Base-by-base conservation (phyloP, 2,888 invertebrate species). In the Tuberolachnus salignus region DNA sequence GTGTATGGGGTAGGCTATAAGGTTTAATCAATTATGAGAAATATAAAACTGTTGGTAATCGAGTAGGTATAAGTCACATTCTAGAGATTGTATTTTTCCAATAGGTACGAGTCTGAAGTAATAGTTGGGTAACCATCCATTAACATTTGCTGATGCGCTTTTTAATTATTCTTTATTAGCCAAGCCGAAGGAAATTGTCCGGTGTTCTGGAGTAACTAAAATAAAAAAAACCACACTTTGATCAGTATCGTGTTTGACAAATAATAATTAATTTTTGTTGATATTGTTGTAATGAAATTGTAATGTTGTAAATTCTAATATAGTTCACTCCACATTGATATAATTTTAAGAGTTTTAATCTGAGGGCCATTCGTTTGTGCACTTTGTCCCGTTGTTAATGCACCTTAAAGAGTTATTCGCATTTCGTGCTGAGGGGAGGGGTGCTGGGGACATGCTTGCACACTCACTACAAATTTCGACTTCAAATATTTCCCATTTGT, bases 121-220 rank as follows among this genome's bases (percentile, higher is more conserved):
- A 34, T 34, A 34, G 34, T 4, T 34, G 6, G 61, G 71, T 80
- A 80, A 72, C 72, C 64, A n/a, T 71, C 59, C 71, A 71, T 70
- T 61, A 23, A 59, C 34, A 51, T 21, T 59, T 23, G 64, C 23
- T 19, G 46, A 67, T 49, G 6, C 23, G 13, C 6, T 46, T 46
- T 57, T 46, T 57, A 44, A 42, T 21, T 64, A 55, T 53, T 8
- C n/a, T 44, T 19, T n/a, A 8, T 51, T 53, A 73, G 49, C 78
- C 78, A 21, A 78, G 42, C 51, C 78, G 59, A n/a, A 69, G 8
- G 21, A 78, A 78, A 59, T 78, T 78, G 51, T 78, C 78, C 42
- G 78, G 78, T 23, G 78, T 78, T n/a, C 67, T 78, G 21, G 78
- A 78, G 21, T 69, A 78, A 59, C 78, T 78, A 42, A 59, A 78